Evolutionary conservation across 2,113 vertebrate genomes (phyloP), one percentile per base, ranked within the genome.

Genomic region (Globicephala melas): DNA sequence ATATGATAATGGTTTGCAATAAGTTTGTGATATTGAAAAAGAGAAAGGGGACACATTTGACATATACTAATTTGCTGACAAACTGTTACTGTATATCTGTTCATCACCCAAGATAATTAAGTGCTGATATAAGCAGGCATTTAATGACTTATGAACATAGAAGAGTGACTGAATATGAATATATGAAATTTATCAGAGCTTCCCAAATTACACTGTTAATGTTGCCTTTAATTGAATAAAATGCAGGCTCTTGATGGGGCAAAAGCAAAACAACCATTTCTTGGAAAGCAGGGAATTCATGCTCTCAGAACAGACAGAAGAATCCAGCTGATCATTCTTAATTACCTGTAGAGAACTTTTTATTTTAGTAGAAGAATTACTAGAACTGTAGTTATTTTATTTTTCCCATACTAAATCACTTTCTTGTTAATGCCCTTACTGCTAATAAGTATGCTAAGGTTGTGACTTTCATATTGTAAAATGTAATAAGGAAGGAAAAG

Each of bases 261-360:
- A 58, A 82, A 58, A 92, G 73, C 12, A 92, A 91, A 89, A 76
- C 6, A 82, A 73, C 0, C 1, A 53, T 47, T 70, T 93, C 65
- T 58, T 96, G 55, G 60, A 91, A 76, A 73, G 11, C 2, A 55
- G 80, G 60, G 84, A 87, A 81, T 94, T 96, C 15, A 53, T 68
- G 9, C 10, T 96, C 67, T 65, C 91, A 62, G n/a, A 95, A 94
- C 94, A 92, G 83, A 94, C 82, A 87, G 68, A n/a, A 84, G 23
- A 89, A 44, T 92, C 23, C 82, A 97, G 70, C n/a, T 92, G 62
- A 96, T 96, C 44, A 63, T 85, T 90, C 41, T 94, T 94, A 98
- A 97, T 97, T 92, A 92, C 50, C 38, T 91, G 0, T 67, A 88
- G 36, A 77, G 67, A 92, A 92, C 5, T 60, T 91, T 86, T 71